phyloP scores from a whole-genome alignment of 2,113 vertebrate species.

The Colius striatus region DNA sequence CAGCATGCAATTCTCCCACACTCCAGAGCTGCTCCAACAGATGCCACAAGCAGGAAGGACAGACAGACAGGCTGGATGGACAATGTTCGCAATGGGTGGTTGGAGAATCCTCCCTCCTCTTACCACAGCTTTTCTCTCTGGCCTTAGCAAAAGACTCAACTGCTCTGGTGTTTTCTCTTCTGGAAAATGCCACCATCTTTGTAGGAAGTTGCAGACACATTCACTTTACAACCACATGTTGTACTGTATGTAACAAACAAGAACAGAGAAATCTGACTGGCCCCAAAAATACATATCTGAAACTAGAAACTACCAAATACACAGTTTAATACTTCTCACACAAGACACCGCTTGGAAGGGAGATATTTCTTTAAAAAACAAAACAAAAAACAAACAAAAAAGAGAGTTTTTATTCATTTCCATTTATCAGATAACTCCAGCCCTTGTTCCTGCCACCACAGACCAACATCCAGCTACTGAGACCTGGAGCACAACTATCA shows the following conservation, averaged over 20 bases:
- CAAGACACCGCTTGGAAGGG: neutral
- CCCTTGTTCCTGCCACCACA: neutral
- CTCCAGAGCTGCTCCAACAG: neutral
- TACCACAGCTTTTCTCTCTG: neutral
- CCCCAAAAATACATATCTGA: neutral
- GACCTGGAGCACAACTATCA: neutral
- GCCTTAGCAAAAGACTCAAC: neutral
- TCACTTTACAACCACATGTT: neutral
- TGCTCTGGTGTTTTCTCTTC: neutral
- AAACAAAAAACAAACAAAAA: too few species aligned
- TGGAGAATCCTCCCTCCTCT: neutral
- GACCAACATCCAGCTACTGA: neutral
- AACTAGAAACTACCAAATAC: neutral
- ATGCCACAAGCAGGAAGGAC: neutral
- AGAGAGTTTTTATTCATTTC: neutral
- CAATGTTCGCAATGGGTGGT: rapidly evolving
- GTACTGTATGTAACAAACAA: neutral
- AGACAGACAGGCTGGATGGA: neutral
- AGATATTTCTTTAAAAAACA: neutral
- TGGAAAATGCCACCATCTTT: neutral
- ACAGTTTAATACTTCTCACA: neutral
- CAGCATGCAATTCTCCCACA: rapidly evolving
- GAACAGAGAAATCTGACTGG: neutral
- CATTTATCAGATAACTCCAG: neutral
- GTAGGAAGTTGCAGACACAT: neutral